These are phyloP conservation scores for Leucoptera coffeella DNA, from an alignment of 2,888 invertebrate species.

Conservation along the genomic window DNA sequence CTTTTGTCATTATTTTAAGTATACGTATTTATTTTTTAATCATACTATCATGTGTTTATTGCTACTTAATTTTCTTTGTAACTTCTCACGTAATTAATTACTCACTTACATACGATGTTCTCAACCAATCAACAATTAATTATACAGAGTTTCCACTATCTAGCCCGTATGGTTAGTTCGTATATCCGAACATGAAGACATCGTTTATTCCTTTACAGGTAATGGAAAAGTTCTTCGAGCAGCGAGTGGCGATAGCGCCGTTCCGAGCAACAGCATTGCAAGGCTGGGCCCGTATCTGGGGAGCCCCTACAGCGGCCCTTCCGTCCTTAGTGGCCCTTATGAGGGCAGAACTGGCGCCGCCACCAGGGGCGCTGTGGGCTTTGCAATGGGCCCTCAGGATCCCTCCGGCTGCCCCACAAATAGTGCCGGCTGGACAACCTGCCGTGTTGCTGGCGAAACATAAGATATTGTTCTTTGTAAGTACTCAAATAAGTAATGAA, in stretches of 20 bases:
- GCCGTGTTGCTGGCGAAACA: conserved; percentile 79
- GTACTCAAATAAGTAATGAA: too few species aligned
- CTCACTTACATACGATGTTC: too few species aligned
- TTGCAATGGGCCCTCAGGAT: conserved; percentile 90
- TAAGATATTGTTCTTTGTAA: conserved; percentile 89
- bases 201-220: conserved; percentile 37
- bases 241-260: conserved; percentile 81
- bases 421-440: conserved; percentile 86
- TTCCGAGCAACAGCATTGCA: conserved; percentile 85
- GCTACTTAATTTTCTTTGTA: too few species aligned
- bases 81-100: too few species aligned
- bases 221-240: conserved; percentile 90
- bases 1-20: too few species aligned
- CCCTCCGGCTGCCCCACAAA: conserved; percentile 81
- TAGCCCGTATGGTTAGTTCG: too few species aligned
- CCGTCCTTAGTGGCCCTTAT: conserved; percentile 90
- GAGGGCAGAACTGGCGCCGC: conserved; percentile 57
- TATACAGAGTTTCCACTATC: too few species aligned
- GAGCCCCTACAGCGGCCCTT: conserved; percentile 78
- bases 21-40: too few species aligned
- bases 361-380: conserved; percentile 65
- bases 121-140: too few species aligned
- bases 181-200: too few species aligned
- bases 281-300: conserved; percentile 80
- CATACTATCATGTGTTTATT: too few species aligned